Percentiles rank a stretch among this genome's conserved stretches.
Evolutionary conservation across 2,888 invertebrate genomes (phyloP).

Genomic region (Clivina fossor): DNA sequence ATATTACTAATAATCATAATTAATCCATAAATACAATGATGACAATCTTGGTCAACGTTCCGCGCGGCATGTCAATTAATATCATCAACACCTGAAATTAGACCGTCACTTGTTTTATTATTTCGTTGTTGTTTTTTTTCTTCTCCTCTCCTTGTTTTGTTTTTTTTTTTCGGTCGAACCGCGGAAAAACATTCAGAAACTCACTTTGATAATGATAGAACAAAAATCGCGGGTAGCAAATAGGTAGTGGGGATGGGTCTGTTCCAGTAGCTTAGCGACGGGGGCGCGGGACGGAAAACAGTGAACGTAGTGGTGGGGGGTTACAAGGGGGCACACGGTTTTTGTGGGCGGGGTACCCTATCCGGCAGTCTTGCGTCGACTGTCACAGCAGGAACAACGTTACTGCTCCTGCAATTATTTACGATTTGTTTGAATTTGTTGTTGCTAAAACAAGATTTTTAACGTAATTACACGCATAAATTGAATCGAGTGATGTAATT

Average conservation of each 20-base stretch:
- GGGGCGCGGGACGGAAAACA: constrained; percentile 46
- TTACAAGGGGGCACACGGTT: too few relatives aligned
- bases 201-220: constrained; percentile 48
- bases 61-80: constrained; percentile 17
- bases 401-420: neutral
- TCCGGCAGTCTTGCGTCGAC: constrained; percentile 11
- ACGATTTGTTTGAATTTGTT: neutral
- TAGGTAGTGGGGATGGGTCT: constrained; percentile 48
- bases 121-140: too few relatives aligned
- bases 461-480: neutral
- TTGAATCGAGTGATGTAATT: neutral
- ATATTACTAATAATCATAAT: too few relatives aligned
- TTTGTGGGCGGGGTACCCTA: constrained; percentile 21
- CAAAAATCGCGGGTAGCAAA: constrained; percentile 41
- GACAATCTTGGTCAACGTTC: too few relatives aligned
- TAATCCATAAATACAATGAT: too few relatives aligned
- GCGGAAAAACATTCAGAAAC: constrained; percentile 37
- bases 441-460: neutral
- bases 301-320: constrained; percentile 45
- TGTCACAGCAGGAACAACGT: constrained; percentile 21
- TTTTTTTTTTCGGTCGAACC: constrained; percentile 5
- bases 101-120: too few relatives aligned
- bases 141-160: too few relatives aligned
- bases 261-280: constrained; percentile 47
- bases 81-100: constrained; percentile 29